phyloP scores from a whole-genome alignment of 2,797 vertebrate species.

The Clarias pachynema region DNA sequence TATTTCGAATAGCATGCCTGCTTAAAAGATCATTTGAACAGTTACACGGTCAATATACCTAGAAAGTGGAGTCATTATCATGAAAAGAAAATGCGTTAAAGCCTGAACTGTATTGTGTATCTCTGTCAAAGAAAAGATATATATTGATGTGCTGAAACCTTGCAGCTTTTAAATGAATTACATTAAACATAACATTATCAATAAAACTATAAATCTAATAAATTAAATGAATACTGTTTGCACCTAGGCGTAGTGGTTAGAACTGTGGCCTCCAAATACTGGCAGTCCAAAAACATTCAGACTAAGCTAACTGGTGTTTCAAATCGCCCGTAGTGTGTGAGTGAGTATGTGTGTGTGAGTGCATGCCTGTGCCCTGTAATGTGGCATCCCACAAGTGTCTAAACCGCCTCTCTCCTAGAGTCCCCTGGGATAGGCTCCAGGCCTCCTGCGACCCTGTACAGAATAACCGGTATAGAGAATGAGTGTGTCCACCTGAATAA shows the following conservation, averaged over 20 bases:
- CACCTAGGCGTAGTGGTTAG: background rate
- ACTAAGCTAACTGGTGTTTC: no score
- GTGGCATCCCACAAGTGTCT: no score
- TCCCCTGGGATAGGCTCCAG: no score
- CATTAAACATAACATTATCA: background rate
- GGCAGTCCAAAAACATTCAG: no score
- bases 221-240: background rate
- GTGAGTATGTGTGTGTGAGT: no score
- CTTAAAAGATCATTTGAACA: slow-evolving; percentile 4
- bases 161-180: background rate
- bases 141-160: background rate
- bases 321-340: no score
- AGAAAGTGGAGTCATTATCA: slow-evolving; percentile 12
- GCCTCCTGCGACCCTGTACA: no score
- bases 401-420: background rate
- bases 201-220: background rate
- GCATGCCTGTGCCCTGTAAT: no score
- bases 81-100: background rate
- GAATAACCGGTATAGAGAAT: no score
- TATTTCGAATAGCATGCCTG: background rate
- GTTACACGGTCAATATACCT: background rate
- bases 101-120: background rate
- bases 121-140: background rate
- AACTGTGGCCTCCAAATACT: no score
- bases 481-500: background rate